These are phyloP conservation scores for Dermatemys mawii DNA, from an alignment of 2,113 vertebrate genomes.

Conservation along the genomic window DNA sequence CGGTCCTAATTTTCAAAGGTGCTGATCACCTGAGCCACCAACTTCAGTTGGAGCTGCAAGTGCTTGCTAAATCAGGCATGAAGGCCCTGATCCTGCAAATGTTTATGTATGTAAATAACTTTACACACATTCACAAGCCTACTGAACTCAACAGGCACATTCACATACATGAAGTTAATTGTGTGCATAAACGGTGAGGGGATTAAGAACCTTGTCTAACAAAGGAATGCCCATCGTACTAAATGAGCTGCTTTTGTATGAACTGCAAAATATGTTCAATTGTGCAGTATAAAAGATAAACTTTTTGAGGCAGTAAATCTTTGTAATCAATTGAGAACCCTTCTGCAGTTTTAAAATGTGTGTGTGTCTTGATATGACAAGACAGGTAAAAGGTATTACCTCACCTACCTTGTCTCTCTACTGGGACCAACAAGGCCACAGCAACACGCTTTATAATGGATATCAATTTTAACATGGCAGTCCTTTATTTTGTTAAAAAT, in stretches of 20 bases:
- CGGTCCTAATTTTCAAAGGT: background rate
- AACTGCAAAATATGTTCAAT: background rate
- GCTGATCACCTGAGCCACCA: background rate
- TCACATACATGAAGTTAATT: background rate
- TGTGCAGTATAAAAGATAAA: background rate
- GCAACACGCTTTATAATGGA: background rate
- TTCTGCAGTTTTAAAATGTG: background rate
- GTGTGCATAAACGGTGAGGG: background rate
- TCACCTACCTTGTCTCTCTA: background rate
- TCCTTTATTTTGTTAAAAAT: background rate
- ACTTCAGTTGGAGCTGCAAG: background rate
- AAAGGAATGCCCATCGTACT: background rate
- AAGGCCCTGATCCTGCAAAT: background rate
- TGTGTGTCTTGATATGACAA: background rate
- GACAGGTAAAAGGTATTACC: background rate
- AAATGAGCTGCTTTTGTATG: background rate
- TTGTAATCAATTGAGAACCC: background rate
- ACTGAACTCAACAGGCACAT: background rate
- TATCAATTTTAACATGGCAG: background rate
- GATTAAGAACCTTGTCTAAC: background rate
- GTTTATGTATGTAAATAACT: background rate
- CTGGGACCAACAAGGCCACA: background rate
- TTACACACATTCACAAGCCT: background rate
- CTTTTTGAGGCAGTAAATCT: background rate
- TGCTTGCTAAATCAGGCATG: background rate